phyloP scores from a whole-genome alignment of 2,113 vertebrate genomes.

The Bubo scandiacus region DNA sequence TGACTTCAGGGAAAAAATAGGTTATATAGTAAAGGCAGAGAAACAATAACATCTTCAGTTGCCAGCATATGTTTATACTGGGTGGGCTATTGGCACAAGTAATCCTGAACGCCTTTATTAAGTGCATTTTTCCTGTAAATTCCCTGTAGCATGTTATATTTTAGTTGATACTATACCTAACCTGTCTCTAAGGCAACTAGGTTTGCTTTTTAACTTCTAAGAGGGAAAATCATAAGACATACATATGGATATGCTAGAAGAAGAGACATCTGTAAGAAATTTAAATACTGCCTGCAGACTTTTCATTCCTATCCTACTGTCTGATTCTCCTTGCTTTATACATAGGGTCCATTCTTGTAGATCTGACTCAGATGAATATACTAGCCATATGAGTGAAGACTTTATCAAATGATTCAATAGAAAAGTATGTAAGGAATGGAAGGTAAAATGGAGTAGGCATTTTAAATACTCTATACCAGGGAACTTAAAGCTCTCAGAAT shows the following conservation, averaged over 20 bases:
- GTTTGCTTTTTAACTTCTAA: constrained; percentile 3
- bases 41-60: constrained; percentile 12
- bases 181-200: constrained; percentile 22
- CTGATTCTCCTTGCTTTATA: neutral
- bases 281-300: neutral
- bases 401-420: neutral
- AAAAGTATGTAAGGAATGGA: neutral
- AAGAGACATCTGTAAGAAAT: neutral
- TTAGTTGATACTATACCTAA: neutral
- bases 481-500: neutral
- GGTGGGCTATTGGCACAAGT: constrained; percentile 20
- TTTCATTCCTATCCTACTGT: neutral
- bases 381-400: neutral
- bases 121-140: constrained; percentile 53
- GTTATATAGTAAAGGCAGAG: neutral
- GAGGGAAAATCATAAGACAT: neutral
- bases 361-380: neutral
- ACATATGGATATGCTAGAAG: neutral
- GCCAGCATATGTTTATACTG: constrained; percentile 32
- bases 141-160: neutral
- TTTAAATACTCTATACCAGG: neutral
- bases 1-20: neutral
- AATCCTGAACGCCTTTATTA: neutral
- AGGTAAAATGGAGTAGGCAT: neutral
- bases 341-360: neutral